Percentiles rank a stretch among this genome's conserved stretches.
Evolutionary conservation across 2,113 vertebrate species (phyloP).

Genomic region (Boulengeromyrus knoepffleri): DNA sequence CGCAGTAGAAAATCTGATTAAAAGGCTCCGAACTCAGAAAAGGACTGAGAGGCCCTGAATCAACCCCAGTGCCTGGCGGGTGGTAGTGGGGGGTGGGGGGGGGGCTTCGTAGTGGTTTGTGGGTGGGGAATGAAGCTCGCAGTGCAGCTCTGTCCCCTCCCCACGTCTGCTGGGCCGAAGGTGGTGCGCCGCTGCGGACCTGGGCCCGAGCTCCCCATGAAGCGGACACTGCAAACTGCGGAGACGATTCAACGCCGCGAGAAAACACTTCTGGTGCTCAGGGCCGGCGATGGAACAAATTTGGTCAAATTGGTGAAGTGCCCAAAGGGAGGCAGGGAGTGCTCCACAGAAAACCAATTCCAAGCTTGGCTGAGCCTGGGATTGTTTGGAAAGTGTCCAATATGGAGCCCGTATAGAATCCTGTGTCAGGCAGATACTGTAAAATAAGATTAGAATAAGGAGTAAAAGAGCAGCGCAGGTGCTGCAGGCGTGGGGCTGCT

Average conservation of each 20-base stretch:
- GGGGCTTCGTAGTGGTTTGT: neutral
- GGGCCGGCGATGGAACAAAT: conserved; percentile 74
- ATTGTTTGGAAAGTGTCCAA: conserved; percentile 79
- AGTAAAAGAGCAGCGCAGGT: conserved; percentile 52
- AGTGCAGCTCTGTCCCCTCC: neutral
- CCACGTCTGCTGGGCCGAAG: neutral
- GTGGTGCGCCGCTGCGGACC: neutral
- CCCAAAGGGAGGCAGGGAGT: conserved; percentile 74
- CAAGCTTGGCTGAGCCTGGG: conserved; percentile 75
- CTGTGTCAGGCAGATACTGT: conserved; percentile 68
- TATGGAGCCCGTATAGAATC: conserved; percentile 64
- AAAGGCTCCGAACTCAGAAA: neutral
- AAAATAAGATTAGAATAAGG: conserved; percentile 77
- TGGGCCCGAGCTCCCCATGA: neutral
- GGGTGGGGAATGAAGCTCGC: neutral
- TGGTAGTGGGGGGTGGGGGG: neutral
- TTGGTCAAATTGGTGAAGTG: conserved; percentile 80
- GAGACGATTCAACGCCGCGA: conserved; percentile 59
- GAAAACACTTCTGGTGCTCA: conserved; percentile 72
- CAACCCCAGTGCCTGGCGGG: neutral
- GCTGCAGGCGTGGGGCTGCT: conserved; percentile 39
- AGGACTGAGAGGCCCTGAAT: neutral
- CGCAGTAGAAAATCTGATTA: conserved; percentile 11
- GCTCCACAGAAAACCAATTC: conserved; percentile 78
- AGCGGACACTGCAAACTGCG: conserved; percentile 64